A percentile compares a stretch with the other conserved stretches of the same genome.
Conservation (phyloP, 2,797 vertebrate genomes). For the Pangasius larnaudii region DNA sequence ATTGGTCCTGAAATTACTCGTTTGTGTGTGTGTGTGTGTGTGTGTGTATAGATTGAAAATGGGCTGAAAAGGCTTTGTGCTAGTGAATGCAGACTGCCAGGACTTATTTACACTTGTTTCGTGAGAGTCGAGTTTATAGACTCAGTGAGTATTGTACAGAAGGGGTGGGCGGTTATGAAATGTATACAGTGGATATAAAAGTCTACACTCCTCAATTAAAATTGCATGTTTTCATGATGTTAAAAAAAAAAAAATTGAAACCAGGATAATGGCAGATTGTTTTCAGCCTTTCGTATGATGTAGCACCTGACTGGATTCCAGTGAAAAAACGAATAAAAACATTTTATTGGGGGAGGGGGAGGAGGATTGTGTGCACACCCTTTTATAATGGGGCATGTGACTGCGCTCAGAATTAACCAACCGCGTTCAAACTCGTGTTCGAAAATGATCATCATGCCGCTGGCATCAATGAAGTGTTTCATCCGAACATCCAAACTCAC, state of each 20-base stretch:
- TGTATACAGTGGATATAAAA: background rate
- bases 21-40: background rate
- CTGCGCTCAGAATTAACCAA: background rate
- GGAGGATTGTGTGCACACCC: no score
- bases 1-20: conserved; percentile 15
- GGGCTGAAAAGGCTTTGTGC: background rate
- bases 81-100: background rate
- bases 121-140: background rate
- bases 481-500: no score
- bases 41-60: background rate
- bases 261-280: background rate
- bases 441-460: no score
- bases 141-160: background rate
- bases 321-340: background rate
- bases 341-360: background rate
- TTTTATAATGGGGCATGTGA: background rate
- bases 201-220: background rate
- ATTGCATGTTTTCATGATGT: background rate
- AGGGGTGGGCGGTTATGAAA: no score
- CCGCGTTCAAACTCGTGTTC: background rate
- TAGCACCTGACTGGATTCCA: background rate
- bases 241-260: background rate
- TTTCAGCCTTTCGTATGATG: background rate
- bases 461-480: no score
- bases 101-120: no score